Evolutionary conservation across 2,113 vertebrate species (phyloP), one percentile per base, ranked within the genome.

Genomic region (Barbus barbus): DNA sequence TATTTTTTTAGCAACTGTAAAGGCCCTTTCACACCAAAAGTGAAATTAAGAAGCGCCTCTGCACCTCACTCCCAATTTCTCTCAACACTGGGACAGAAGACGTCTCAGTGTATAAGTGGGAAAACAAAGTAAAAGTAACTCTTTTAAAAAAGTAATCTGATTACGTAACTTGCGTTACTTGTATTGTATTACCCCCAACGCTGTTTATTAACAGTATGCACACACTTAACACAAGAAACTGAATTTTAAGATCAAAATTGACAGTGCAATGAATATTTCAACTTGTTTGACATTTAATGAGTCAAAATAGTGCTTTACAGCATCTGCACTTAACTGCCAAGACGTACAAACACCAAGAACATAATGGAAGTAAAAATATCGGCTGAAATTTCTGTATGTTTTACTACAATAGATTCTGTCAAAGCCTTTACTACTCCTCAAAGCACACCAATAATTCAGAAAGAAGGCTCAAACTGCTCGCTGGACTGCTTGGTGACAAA

Each of bases 401-500:
- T 81, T 53, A 24, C 41, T 53, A 2, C 8, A 41, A 65, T 24
- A 24, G 31, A 90, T 75, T 11, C 84, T 0, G 41, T 53, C 48
- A 85, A 53, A 0, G 56, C 90, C 14, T 94, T 94, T 14, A 88
- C 90, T 24, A 88, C 83, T 0, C 83, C 85, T 31, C 80, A 16
- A 1, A 0, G 0, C 0, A 0, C 3, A 5, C 9, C 4, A 0
- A 0, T 85, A 0, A 4, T 61, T 12, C 4, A 81, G 20, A 65
- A 38, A 24, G 93, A 94, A 63, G 93, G 90, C 0, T 46, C 85
- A 0, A 81, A 92, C 77, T 85, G 87, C 83, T 82, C 91, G 22
- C 85, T 94, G 38, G 83, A 20, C 26, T 95, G 94, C 84, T 73
- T 90, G 24, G 87, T 93, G 67, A 94, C 90, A 0, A 90, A 94